Percentiles rank a stretch among this genome's conserved stretches.
Evolutionary conservation across 2,113 vertebrate genomes (phyloP).

Genomic region (Cnemophilus loriae): DNA sequence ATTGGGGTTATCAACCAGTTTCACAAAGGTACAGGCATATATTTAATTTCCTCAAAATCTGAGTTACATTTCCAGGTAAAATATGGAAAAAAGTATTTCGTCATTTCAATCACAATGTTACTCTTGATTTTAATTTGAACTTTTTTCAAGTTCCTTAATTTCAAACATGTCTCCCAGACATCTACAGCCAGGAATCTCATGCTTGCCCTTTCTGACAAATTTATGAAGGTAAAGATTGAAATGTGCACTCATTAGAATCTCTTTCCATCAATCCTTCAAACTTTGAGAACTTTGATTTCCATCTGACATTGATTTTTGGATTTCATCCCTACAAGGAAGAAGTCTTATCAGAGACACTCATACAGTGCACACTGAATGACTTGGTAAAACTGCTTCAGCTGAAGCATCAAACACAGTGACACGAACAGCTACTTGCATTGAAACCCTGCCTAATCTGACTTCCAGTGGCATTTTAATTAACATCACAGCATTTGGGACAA

Average conservation of each 20-base stretch:
- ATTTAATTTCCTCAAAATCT: conserved; percentile 33
- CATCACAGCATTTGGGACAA: neutral
- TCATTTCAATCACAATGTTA: neutral
- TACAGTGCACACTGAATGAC: neutral
- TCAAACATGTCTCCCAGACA: conserved; percentile 35
- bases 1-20: conserved; percentile 25
- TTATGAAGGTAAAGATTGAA: conserved; percentile 53
- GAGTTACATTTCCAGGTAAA: conserved; percentile 24
- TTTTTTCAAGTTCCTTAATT: neutral
- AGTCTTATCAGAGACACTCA: conserved; percentile 59
- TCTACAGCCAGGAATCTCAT: conserved; percentile 53
- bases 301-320: conserved; percentile 66
- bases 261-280: conserved; percentile 51
- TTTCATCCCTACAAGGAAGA: conserved; percentile 45
- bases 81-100: neutral
- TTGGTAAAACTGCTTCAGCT: conserved; percentile 46
- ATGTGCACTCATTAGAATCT: conserved; percentile 55
- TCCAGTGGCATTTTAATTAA: conserved; percentile 22
- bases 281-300: conserved; percentile 57
- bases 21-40: conserved; percentile 24
- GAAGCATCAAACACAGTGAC: conserved; percentile 43
- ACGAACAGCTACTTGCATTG: conserved; percentile 4
- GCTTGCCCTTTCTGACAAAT: conserved; percentile 15
- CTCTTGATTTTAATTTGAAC: neutral
- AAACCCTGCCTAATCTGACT: conserved; percentile 26